Conservation (phyloP, 2,888 invertebrate species). For the Scaptomyza parva region DNA sequence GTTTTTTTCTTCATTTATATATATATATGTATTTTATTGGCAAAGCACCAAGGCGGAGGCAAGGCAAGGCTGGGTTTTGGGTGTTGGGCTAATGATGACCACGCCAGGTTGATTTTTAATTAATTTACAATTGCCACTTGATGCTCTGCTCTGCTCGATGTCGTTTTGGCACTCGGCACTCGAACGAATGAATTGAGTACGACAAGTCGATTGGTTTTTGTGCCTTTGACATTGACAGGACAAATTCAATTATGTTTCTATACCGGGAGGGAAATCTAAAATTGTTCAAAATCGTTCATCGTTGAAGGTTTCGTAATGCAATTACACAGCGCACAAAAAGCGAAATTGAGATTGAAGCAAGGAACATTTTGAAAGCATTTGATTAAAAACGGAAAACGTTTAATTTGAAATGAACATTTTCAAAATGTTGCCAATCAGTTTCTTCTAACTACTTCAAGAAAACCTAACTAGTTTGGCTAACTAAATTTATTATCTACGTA, state of each 20-base stretch:
- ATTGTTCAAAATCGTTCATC: conserved; percentile 28
- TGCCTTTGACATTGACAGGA: conserved; percentile 42
- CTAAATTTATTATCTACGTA: neutral
- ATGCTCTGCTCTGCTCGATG: no score
- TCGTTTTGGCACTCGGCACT: conserved; percentile 15
- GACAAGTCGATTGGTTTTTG: conserved; percentile 17
- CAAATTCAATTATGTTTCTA: conserved; percentile 46
- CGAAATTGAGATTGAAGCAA: conserved; percentile 27
- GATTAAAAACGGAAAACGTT: conserved; percentile 14
- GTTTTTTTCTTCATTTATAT: no score
- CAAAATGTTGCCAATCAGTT: no score
- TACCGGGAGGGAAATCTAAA: conserved; percentile 18
- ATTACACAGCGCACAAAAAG: conserved; percentile 29
- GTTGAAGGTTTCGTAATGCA: conserved; percentile 43
- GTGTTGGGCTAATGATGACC: conserved; percentile 16
- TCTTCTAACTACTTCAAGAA: no score
- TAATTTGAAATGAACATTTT: neutral
- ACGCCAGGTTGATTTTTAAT: conserved; percentile 50
- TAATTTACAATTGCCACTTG: conserved; percentile 57
- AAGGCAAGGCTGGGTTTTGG: conserved; percentile 26
- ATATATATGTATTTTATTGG: no score
- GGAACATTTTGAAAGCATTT: conserved; percentile 4
- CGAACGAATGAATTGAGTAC: conserved; percentile 9
- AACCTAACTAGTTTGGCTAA: no score
- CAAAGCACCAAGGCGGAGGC: conserved; percentile 32